Evolutionary conservation across 1,140 invertebrate genomes (phyloP).

Genomic region (Habropoda laboriosa): DNA sequence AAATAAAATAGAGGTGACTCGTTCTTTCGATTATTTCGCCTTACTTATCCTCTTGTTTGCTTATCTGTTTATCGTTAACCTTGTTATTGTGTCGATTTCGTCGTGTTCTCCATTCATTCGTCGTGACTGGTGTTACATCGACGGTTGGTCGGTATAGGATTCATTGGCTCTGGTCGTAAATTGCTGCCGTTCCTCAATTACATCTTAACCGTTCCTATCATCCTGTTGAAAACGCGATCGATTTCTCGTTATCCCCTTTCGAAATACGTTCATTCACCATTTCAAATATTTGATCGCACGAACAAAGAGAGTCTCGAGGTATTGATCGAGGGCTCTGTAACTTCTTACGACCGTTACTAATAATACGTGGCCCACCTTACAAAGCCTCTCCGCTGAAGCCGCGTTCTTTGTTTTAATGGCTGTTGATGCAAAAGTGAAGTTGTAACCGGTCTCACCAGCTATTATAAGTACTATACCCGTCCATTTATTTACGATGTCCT

Average conservation of each 20-base stretch:
- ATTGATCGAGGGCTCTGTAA: slow-evolving; percentile 51
- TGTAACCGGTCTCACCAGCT: too few relatives aligned
- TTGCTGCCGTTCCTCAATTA: not conserved
- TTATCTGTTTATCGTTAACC: not conserved
- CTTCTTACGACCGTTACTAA: slow-evolving; percentile 12
- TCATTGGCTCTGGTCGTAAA: not conserved
- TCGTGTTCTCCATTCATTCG: too few relatives aligned
- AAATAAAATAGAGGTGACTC: too few relatives aligned
- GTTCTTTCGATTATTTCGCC: not conserved
- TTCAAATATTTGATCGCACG: slow-evolving; percentile 44
- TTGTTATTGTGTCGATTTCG: not conserved
- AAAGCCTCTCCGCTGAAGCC: too few relatives aligned
- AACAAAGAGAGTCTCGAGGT: slow-evolving; percentile 29
- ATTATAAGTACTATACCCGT: too few relatives aligned
- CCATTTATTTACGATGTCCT: too few relatives aligned
- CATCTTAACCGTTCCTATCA: too few relatives aligned
- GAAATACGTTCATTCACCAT: slow-evolving; percentile 13
- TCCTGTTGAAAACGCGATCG: not conserved
- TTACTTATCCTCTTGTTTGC: not conserved
- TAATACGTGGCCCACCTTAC: not conserved
- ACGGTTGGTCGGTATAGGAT: not conserved
- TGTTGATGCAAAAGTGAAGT: not conserved
- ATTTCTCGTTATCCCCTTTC: not conserved
- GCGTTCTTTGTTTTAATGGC: not conserved
- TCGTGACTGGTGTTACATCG: not conserved